Evolutionary conservation across 2,113 vertebrate species (phyloP).

Genomic region (Thalassoma bifasciatum): DNA sequence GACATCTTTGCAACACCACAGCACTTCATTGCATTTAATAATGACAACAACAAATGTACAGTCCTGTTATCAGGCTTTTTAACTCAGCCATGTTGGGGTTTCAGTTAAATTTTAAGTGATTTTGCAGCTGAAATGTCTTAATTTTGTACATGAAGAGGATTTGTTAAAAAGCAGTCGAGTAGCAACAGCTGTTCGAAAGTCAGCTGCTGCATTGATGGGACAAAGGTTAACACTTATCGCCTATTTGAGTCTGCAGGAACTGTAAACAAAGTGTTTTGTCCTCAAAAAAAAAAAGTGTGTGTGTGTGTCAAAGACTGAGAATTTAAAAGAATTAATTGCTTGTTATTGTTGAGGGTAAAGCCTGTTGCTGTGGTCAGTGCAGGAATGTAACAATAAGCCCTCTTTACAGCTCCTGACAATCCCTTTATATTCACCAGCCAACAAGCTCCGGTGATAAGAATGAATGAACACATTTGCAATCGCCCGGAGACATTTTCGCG

Average conservation of each 20-base stretch:
- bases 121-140: background rate
- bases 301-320: constrained; percentile 46
- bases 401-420: constrained; percentile 55
- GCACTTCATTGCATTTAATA: too few species aligned
- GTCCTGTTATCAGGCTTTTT: background rate
- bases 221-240: constrained; percentile 80
- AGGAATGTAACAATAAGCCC: constrained; percentile 67
- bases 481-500: constrained; percentile 40
- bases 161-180: constrained; percentile 48
- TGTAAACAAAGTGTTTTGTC: constrained; percentile 76
- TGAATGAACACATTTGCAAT: constrained; percentile 58
- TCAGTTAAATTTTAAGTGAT: background rate
- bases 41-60: background rate
- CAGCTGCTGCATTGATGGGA: constrained; percentile 61
- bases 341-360: constrained; percentile 42
- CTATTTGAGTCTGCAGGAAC: constrained; percentile 58
- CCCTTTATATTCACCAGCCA: constrained; percentile 40
- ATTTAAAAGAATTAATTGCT: constrained; percentile 54
- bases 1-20: too few species aligned
- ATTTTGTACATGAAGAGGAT: constrained; percentile 30
- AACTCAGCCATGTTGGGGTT: background rate
- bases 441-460: constrained; percentile 43
- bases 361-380: constrained; percentile 39
- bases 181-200: constrained; percentile 49
- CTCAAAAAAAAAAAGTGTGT: constrained; percentile 42